These are phyloP conservation scores for Chironomus riparius DNA, from an alignment of 2,888 invertebrate species.

Conservation along the genomic window DNA sequence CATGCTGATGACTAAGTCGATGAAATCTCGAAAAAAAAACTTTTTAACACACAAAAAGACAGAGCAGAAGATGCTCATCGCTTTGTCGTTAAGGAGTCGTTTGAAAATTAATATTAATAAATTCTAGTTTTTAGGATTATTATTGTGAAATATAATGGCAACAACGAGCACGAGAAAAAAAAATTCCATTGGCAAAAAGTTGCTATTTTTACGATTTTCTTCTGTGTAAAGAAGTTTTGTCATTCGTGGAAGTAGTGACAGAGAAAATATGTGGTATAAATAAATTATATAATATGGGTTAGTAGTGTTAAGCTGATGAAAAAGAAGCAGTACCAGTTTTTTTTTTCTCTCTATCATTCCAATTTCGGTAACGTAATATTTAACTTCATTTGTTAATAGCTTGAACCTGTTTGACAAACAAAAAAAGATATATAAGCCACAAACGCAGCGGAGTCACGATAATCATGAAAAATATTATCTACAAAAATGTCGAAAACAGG, in stretches of 20 bases:
- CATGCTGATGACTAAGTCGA: too few species aligned
- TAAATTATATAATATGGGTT: conserved; percentile 17
- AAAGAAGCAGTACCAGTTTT: conserved; percentile 15
- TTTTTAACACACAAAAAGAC: too few species aligned
- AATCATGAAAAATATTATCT: neutral
- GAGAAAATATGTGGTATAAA: neutral
- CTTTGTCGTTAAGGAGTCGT: neutral
- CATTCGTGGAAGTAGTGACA: neutral
- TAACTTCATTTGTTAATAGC: neutral
- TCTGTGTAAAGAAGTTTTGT: too few species aligned
- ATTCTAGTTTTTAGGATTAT: neutral
- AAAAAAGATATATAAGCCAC: neutral
- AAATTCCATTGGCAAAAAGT: neutral
- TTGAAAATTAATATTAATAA: neutral
- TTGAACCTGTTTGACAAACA: neutral
- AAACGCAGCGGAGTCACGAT: neutral
- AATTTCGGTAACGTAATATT: conserved; percentile 14
- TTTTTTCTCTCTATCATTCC: too few species aligned
- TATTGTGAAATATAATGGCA: neutral
- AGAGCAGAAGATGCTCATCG: too few species aligned
- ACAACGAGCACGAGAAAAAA: neutral
- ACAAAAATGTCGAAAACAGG: conserved; percentile 18
- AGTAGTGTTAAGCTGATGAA: neutral
- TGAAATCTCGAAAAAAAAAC: too few species aligned
- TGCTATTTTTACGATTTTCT: neutral